A percentile compares a stretch with the other conserved stretches of the same genome.
Evolutionary conservation across 2,113 vertebrate genomes (phyloP).

Genomic region (Vimba vimba): DNA sequence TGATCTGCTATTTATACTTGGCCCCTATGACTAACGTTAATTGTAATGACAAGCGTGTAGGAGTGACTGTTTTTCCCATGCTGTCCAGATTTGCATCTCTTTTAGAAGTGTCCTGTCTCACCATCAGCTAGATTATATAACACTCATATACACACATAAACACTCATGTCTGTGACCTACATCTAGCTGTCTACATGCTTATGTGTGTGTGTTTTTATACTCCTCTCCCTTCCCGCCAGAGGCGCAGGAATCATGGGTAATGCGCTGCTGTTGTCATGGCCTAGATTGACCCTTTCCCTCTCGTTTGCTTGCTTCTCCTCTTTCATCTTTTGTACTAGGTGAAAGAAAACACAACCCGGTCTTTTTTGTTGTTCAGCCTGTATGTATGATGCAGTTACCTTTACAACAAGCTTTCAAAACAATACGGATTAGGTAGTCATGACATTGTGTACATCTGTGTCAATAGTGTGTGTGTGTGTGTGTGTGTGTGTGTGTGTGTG

Average conservation of each 20-base stretch:
- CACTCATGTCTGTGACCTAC: slow-evolving; percentile 34
- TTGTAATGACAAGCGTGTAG: neutral
- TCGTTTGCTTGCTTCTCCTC: neutral
- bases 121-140: slow-evolving; percentile 25
- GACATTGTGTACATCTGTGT: neutral
- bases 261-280: slow-evolving; percentile 1
- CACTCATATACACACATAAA: neutral
- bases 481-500: too few species aligned
- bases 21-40: neutral
- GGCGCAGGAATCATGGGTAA: slow-evolving; percentile 26
- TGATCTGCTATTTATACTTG: neutral
- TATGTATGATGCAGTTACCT: slow-evolving; percentile 2
- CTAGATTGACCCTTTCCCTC: slow-evolving; percentile 23
- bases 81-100: slow-evolving; percentile 3
- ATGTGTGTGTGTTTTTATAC: neutral
- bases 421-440: neutral
- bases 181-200: neutral
- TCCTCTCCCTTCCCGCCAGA: slow-evolving; percentile 3
- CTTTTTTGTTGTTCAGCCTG: neutral
- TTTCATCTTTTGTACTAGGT: neutral
- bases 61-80: slow-evolving; percentile 1
- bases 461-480: neutral
- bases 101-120: neutral
- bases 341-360: neutral
- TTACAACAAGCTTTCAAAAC: neutral